A percentile compares a stretch with the other conserved stretches of the same genome.
phyloP scores from a whole-genome alignment of 2,113 vertebrate genomes.

The Tragelaphus imberbis region DNA sequence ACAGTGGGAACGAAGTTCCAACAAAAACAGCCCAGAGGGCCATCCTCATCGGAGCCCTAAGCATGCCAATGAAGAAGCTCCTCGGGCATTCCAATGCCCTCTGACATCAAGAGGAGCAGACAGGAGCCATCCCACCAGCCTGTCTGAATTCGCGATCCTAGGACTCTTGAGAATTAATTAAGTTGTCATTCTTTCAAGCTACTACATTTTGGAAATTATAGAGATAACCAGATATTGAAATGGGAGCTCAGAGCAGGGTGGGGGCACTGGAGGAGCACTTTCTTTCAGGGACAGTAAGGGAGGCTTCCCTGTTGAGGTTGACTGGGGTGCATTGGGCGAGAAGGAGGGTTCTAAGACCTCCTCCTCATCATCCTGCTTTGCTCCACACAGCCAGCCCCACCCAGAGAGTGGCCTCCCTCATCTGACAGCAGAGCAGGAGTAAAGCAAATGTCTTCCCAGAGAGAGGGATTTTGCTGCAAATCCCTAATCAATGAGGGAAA shows the following conservation, averaged over 20 bases:
- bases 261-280: background rate
- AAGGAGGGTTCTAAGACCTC: background rate
- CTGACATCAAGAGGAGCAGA: background rate
- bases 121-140: rapidly evolving
- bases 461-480: conserved; percentile 62
- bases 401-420: background rate
- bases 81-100: rapidly evolving
- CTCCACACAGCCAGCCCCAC: background rate
- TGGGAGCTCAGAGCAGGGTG: background rate
- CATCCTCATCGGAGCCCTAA: rapidly evolving
- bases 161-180: background rate
- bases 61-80: background rate
- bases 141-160: background rate
- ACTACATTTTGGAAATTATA: background rate
- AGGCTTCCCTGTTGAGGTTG: background rate
- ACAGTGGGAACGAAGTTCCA: background rate
- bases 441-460: conserved; percentile 45
- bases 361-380: background rate
- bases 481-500: conserved; percentile 65
- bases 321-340: background rate
- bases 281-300: background rate
- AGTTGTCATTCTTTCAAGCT: background rate
- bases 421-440: background rate
- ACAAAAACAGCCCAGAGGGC: background rate
- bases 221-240: background rate